These are phyloP conservation scores for Naso thynnoides DNA, from an alignment of 2,797 vertebrate species.

Conservation along the genomic window DNA sequence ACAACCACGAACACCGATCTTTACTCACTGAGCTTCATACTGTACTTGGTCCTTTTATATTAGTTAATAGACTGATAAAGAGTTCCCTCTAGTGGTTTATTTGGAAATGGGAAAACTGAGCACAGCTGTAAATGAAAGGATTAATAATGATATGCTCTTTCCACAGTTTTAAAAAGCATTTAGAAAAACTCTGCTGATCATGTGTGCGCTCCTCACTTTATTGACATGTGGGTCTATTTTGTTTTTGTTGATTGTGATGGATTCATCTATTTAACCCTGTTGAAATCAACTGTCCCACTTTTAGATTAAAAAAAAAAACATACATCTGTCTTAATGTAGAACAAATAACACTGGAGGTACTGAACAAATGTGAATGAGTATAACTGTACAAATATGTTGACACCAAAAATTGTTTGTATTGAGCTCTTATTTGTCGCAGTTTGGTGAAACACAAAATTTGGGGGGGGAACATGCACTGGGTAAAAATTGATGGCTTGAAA, in stretches of 20 bases:
- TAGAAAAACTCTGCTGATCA: too few species aligned
- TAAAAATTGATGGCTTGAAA: too few species aligned
- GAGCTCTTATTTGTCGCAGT: too few species aligned
- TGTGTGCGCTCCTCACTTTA: not conserved
- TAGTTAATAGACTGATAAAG: conserved; percentile 31
- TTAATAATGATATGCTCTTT: not conserved
- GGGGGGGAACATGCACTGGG: too few species aligned
- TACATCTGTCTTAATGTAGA: too few species aligned
- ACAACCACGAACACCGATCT: not conserved
- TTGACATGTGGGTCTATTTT: not conserved
- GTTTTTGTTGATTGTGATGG: not conserved
- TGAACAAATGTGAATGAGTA: too few species aligned
- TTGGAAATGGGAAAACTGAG: not conserved
- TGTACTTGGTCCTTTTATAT: not conserved
- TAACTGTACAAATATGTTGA: too few species aligned
- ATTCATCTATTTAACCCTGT: not conserved
- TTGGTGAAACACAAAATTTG: too few species aligned
- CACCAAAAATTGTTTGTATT: too few species aligned
- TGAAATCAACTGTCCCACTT: not conserved
- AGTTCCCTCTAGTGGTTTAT: conserved; percentile 72
- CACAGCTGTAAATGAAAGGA: not conserved
- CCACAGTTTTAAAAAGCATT: too few species aligned
- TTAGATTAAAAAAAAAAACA: too few species aligned
- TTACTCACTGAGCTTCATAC: not conserved
- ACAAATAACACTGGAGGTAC: too few species aligned